These are phyloP conservation scores for Oedothorax gibbosus DNA, from an alignment of 1,140 invertebrate genomes.

Conservation along the genomic window DNA sequence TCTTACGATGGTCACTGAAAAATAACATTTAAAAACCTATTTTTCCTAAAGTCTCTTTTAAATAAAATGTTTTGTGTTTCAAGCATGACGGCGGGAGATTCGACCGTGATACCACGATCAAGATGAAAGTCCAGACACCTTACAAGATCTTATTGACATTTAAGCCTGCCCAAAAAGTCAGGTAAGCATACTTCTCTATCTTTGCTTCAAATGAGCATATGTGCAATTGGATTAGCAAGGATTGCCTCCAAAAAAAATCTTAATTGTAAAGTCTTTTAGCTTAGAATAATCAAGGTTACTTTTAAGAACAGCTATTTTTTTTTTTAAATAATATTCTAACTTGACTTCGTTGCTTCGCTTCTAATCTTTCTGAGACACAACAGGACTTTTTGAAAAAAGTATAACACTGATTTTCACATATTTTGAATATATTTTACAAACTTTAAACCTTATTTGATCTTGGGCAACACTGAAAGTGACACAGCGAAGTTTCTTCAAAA, in stretches of 20 bases:
- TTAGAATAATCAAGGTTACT: neutral
- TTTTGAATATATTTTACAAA: too few relatives aligned
- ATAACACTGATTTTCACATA: too few relatives aligned
- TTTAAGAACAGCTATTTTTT: neutral
- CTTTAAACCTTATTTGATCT: too few relatives aligned
- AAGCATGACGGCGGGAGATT: constrained; percentile 62
- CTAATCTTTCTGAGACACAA: neutral
- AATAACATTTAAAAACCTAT: too few relatives aligned
- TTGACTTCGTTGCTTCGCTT: neutral
- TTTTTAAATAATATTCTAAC: neutral
- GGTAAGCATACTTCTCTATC: constrained; percentile 40
- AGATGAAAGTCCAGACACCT: constrained; percentile 61
- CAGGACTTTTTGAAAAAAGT: too few relatives aligned
- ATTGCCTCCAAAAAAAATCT: neutral
- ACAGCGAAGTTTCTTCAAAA: too few relatives aligned
- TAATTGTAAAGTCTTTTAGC: neutral
- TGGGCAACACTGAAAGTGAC: too few relatives aligned
- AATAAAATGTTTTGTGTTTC: constrained; percentile 3
- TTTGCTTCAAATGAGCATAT: neutral
- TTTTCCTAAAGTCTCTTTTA: neutral
- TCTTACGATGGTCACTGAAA: too few relatives aligned
- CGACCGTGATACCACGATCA: constrained; percentile 61
- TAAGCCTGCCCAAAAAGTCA: constrained; percentile 57
- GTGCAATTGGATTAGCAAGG: neutral
- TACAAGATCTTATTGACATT: constrained; percentile 61